A percentile compares a stretch with the other conserved stretches of the same genome.
phyloP scores from a whole-genome alignment of 1,140 invertebrate genomes.

The Bathynomus jamesi region DNA sequence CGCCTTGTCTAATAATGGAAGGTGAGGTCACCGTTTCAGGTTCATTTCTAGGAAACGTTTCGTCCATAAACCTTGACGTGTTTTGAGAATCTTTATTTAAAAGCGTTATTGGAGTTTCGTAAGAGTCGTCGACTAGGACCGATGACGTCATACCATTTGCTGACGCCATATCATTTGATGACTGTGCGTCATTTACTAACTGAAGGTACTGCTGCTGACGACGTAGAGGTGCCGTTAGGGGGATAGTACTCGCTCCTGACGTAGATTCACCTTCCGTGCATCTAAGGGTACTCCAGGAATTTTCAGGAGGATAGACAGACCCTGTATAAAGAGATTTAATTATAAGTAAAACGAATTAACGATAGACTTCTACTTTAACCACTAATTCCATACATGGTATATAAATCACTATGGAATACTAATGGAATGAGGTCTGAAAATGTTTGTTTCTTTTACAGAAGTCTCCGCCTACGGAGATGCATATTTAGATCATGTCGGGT shows the following conservation, averaged over 20 bases:
- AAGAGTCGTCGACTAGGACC: constrained; percentile 9
- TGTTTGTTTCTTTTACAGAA: too few relatives aligned
- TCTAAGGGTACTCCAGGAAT: not conserved
- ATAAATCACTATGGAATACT: too few relatives aligned
- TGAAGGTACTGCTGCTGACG: constrained; percentile 24
- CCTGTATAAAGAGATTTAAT: not conserved
- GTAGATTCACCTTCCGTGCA: not conserved
- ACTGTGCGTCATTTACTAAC: constrained; percentile 21
- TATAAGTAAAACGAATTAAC: not conserved
- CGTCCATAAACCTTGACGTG: constrained; percentile 5
- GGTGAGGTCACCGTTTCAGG: not conserved
- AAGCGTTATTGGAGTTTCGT: not conserved
- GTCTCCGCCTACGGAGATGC: too few relatives aligned
- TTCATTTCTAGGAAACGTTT: not conserved
- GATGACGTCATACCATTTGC: too few relatives aligned
- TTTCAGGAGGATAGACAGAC: not conserved
- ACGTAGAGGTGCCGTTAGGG: constrained; percentile 20
- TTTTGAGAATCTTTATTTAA: not conserved
- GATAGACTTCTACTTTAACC: constrained; percentile 2
- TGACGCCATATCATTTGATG: too few relatives aligned
- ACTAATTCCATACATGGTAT: too few relatives aligned
- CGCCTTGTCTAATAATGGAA: too few relatives aligned
- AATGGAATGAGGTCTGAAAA: too few relatives aligned
- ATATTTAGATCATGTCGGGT: too few relatives aligned
- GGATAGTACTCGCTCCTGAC: not conserved